Conservation (phyloP, 2,888 invertebrate species). For the Amiota minor region DNA sequence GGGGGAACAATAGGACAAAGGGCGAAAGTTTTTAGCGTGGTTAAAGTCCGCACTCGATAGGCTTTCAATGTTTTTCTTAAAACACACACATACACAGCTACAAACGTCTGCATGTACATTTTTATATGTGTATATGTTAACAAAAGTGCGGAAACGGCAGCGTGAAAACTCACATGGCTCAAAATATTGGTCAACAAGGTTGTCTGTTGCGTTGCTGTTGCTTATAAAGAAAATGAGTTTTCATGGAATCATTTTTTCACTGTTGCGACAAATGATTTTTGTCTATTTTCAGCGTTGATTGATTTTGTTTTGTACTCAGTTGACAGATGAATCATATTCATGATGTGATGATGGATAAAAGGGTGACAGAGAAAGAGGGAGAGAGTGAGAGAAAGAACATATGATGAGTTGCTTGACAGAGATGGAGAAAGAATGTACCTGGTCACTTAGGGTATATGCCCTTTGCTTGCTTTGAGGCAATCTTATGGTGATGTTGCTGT, state of each 20-base stretch:
- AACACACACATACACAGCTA: too few species aligned
- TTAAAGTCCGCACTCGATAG: too few species aligned
- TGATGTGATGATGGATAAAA: not conserved
- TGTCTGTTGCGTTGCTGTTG: not conserved
- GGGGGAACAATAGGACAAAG: too few species aligned
- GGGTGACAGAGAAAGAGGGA: not conserved
- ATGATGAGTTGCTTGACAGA: not conserved
- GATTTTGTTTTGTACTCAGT: slow-evolving; percentile 26
- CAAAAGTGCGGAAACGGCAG: slow-evolving; percentile 16
- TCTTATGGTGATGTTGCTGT: slow-evolving; percentile 12
- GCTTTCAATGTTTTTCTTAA: too few species aligned
- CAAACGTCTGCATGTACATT: too few species aligned
- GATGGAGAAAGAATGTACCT: not conserved
- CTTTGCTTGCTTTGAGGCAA: not conserved
- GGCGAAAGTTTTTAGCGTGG: too few species aligned
- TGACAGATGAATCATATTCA: slow-evolving; percentile 14
- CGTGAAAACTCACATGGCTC: slow-evolving; percentile 16
- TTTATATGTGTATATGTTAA: not conserved
- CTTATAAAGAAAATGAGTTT: slow-evolving; percentile 27
- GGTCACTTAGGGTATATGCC: not conserved
- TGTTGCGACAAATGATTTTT: not conserved
- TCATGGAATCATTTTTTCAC: slow-evolving; percentile 8
- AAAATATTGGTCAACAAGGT: not conserved
- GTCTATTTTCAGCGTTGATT: slow-evolving; percentile 23
- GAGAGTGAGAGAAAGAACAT: not conserved